phyloP scores from a whole-genome alignment of 2,113 vertebrate genomes.

The Megaceryle torquata region DNA sequence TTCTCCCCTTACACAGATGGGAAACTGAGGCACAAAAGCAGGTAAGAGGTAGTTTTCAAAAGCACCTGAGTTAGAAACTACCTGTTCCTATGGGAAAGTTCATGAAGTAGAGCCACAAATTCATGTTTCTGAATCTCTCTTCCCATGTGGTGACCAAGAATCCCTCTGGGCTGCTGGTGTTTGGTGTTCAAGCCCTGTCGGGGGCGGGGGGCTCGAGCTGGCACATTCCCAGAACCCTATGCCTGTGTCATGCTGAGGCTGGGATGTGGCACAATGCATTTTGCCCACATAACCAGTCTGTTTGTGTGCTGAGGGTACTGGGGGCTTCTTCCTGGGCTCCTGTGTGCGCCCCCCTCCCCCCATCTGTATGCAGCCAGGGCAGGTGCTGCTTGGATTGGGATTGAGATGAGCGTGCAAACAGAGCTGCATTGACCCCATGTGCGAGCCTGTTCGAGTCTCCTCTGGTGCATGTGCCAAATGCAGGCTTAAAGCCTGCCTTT shows the following conservation, averaged over 20 bases:
- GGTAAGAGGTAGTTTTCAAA: neutral
- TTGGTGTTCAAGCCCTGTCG: fast-evolving
- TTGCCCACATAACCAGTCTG: fast-evolving
- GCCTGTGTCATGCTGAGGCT: neutral
- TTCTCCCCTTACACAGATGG: neutral
- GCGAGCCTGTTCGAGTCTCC: neutral
- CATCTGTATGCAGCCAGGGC: fast-evolving
- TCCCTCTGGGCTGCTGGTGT: neutral
- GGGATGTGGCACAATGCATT: fast-evolving
- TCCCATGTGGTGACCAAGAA: neutral
- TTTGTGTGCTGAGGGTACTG: neutral
- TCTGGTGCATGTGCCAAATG: neutral
- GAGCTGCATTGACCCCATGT: fast-evolving
- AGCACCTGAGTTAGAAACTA: neutral
- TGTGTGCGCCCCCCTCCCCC: neutral
- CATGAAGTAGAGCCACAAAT: neutral
- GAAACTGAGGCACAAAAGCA: neutral
- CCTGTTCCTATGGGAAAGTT: neutral
- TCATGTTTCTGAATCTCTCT: neutral
- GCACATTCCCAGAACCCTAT: neutral
- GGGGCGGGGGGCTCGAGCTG: neutral
- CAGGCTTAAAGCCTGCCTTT: neutral
- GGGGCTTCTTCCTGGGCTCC: neutral
- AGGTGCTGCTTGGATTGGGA: neutral
- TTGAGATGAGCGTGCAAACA: neutral